A percentile compares a stretch with the other conserved stretches of the same genome.
phyloP scores from a whole-genome alignment of 2,113 vertebrate genomes.

The Caretta caretta region DNA sequence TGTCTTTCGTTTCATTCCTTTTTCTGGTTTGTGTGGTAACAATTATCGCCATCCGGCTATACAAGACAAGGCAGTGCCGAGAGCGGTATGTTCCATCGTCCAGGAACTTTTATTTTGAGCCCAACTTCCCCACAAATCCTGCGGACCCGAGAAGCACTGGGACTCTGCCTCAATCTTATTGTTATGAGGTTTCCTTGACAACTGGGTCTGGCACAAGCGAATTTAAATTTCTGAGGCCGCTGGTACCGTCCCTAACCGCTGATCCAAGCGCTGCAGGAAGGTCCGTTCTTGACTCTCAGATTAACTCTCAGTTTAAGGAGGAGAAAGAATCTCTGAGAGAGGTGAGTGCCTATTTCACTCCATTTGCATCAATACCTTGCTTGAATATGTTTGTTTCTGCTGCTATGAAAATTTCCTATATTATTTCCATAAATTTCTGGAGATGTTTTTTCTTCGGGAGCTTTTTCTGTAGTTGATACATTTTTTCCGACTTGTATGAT shows the following conservation, averaged over 20 bases:
- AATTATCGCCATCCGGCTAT: neutral
- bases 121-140: slow-evolving; percentile 53
- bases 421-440: no score
- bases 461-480: no score
- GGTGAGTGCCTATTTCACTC: neutral
- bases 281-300: neutral
- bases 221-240: neutral
- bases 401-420: neutral
- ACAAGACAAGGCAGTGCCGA: neutral
- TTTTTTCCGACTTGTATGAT: no score
- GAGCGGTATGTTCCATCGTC: slow-evolving; percentile 43
- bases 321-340: neutral
- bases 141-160: slow-evolving; percentile 56
- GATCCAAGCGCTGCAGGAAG: no score
- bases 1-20: slow-evolving; percentile 61
- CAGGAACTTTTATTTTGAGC: slow-evolving; percentile 56
- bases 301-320: neutral
- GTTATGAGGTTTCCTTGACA: neutral
- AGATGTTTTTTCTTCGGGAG: no score
- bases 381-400: neutral
- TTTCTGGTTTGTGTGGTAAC: slow-evolving; percentile 50
- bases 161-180: slow-evolving; percentile 54
- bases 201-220: neutral
- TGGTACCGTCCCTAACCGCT: neutral
- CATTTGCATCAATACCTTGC: no score